These are phyloP conservation scores for Drosophila parvula DNA, from an alignment of 1,140 invertebrate genomes.

Conservation along the genomic window DNA sequence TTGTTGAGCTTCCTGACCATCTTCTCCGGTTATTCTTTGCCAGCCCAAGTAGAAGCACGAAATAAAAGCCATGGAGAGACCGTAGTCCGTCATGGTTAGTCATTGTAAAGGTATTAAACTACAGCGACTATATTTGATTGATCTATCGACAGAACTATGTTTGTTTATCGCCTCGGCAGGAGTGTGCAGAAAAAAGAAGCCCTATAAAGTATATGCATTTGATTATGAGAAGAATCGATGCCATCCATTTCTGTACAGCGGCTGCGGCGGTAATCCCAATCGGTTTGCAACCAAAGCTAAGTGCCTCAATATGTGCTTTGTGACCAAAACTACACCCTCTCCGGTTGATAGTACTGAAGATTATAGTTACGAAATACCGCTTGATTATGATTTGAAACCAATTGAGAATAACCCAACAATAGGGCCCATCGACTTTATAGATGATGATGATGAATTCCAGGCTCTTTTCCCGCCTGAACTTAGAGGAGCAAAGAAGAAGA, in stretches of 20 bases:
- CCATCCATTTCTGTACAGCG: slow-evolving; percentile 15
- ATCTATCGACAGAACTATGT: slow-evolving; percentile 1
- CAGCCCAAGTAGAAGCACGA: no score
- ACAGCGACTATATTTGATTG: not conserved
- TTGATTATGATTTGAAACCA: no score
- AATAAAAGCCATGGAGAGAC: not conserved
- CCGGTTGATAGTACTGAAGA: no score
- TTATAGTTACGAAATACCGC: no score
- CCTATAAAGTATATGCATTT: slow-evolving; percentile 4
- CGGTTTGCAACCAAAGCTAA: slow-evolving; percentile 16
- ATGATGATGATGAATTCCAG: no score
- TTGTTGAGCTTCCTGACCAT: no score
- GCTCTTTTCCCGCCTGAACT: no score
- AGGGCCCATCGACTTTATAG: no score
- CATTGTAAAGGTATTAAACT: not conserved
- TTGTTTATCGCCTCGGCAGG: slow-evolving; percentile 8
- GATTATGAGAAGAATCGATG: slow-evolving; percentile 22
- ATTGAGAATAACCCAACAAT: no score
- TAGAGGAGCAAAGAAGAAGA: no score
- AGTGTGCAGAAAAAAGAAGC: not conserved
- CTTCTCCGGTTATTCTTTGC: no score
- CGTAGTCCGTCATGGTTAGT: slow-evolving; percentile 18
- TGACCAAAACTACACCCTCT: no score
- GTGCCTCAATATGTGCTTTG: not conserved
- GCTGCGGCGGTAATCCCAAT: slow-evolving; percentile 62